Evolutionary conservation across 2,113 vertebrate genomes (phyloP).

Genomic region (Poeciliopsis turrubarensis): DNA sequence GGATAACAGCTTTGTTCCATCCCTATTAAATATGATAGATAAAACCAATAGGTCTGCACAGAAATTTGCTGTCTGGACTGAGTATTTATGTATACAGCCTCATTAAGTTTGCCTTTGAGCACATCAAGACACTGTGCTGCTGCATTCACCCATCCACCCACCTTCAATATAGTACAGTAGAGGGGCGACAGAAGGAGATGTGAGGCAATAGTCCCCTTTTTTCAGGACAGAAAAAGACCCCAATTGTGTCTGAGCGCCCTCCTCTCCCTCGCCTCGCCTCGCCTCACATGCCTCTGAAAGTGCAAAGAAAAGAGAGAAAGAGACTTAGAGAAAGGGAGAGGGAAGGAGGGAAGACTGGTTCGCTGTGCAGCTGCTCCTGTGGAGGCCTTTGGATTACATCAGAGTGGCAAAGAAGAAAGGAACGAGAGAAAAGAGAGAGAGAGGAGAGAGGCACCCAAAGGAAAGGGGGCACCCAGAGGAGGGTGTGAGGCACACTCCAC

Average conservation of each 20-base stretch:
- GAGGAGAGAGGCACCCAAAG: constrained; percentile 53
- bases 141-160: constrained; percentile 71
- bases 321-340: constrained; percentile 75
- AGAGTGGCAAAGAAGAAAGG: constrained; percentile 83
- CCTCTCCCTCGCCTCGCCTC: constrained; percentile 78
- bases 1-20: not conserved
- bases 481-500: constrained; percentile 83
- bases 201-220: constrained; percentile 87
- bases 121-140: constrained; percentile 41
- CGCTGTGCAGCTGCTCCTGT: constrained; percentile 92
- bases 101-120: constrained; percentile 50
- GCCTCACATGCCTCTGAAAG: constrained; percentile 82
- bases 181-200: constrained; percentile 82
- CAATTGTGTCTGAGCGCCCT: constrained; percentile 86
- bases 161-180: constrained; percentile 79
- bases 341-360: constrained; percentile 80
- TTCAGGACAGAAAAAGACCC: constrained; percentile 88
- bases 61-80: constrained; percentile 33
- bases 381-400: constrained; percentile 92
- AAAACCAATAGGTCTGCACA: constrained; percentile 22
- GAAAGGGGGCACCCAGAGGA: constrained; percentile 64
- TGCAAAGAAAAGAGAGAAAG: constrained; percentile 75
- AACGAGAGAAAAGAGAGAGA: constrained; percentile 65
- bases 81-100: constrained; percentile 52
- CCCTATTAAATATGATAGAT: constrained; percentile 6